phyloP scores from a whole-genome alignment of 2,888 invertebrate species.

The Tholera decimalis region DNA sequence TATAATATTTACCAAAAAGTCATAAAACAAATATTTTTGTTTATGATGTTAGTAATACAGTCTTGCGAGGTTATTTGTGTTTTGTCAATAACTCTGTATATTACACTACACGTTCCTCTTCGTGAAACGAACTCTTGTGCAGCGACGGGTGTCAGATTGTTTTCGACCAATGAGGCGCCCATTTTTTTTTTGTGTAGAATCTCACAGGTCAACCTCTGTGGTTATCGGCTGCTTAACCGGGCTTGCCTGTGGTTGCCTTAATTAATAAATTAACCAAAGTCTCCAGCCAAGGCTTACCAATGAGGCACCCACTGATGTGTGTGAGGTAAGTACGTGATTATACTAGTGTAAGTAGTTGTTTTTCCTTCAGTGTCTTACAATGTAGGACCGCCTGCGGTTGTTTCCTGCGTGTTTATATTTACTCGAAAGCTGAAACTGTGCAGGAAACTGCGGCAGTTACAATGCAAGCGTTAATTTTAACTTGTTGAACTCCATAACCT shows the following conservation, averaged over 20 bases:
- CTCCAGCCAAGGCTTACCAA: neutral
- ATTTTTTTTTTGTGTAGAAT: too few relatives aligned
- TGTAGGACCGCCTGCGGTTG: slow-evolving; percentile 5
- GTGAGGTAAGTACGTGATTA: neutral
- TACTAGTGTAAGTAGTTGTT: neutral
- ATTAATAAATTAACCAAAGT: too few relatives aligned
- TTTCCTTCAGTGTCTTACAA: slow-evolving; percentile 3
- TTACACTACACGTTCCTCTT: too few relatives aligned
- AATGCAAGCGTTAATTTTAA: neutral
- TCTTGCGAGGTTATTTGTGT: too few relatives aligned
- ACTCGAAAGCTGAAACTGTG: neutral
- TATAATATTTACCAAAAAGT: too few relatives aligned
- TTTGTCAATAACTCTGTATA: too few relatives aligned
- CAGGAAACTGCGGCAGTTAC: neutral
- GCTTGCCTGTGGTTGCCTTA: too few relatives aligned
- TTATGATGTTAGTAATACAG: too few relatives aligned
- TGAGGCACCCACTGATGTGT: neutral
- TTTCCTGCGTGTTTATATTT: slow-evolving; percentile 14
- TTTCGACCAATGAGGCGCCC: slow-evolving; percentile 1
- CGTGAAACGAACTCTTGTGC: neutral
- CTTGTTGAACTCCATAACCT: too few relatives aligned
- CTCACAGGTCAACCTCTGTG: too few relatives aligned
- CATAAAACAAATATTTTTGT: too few relatives aligned
- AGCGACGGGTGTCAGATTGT: neutral
- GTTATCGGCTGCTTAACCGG: too few relatives aligned